Base-by-base conservation (phyloP, 2,888 invertebrate species). In the Deilephila porcellus region DNA sequence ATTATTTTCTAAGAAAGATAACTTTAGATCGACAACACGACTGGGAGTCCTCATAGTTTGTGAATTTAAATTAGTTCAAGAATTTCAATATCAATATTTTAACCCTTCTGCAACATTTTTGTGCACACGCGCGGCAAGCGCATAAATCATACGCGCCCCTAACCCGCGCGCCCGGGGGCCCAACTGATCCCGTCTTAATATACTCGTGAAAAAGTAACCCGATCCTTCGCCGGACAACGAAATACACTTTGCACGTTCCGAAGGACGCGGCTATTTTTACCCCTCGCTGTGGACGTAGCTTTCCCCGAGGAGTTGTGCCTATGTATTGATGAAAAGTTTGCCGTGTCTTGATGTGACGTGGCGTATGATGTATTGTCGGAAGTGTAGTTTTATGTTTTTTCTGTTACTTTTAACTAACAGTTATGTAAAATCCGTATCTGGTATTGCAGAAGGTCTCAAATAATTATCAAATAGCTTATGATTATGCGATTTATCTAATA, bases 171-270 rank as follows among this genome's bases (percentile, higher is more conserved):
- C 81, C 83, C 82, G 76, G 78, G 85, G 88, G 85, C 80, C 75
- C 81, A 80, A 86, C 83, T 86, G 88, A 90, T 88, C 89, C 89
- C 85, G 86, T 88, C 90, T 92, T 93, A 93, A 93, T 93, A 93
- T 86, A 93, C 89, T 93, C 85, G 88, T 87, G 90, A 90, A 91
- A 92, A 92, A 93, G 88, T 91, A 90, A 89, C 91, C 91, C 90
- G 85, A 85, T 87, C 88, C 83, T 78, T 73, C 75, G 80, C 78
- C 76, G 87, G 88, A 90, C 89, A 89, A 80, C 83, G 87, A 86
- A 90, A 90, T 80, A 86, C 90, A 89, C 88, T 89, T 87, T 87
- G 85, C 83, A 81, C 78, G 70, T 74, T 74, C 52, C 60, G 56
- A 71, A 74, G 59, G 60, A 63, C 71, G 37, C 63, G 64, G 67